These are phyloP conservation scores for Mystacides longicornis DNA, from an alignment of 2,888 invertebrate genomes.

Conservation along the genomic window DNA sequence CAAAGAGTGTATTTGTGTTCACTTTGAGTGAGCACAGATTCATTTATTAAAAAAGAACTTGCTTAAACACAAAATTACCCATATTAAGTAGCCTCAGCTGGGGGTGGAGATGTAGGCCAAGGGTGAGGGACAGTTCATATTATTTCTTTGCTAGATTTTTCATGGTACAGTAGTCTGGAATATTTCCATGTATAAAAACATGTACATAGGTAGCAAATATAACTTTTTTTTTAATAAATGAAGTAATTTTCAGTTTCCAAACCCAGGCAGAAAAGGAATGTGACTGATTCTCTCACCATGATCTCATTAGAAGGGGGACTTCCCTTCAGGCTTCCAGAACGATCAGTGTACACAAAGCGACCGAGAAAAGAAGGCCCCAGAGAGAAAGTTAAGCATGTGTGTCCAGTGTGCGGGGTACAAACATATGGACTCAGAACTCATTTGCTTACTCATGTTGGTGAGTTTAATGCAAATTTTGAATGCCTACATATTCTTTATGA, in stretches of 20 bases:
- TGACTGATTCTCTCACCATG: not conserved
- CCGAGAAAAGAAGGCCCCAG: not conserved
- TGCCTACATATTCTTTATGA: no score
- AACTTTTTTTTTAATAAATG: no score
- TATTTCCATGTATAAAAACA: no score
- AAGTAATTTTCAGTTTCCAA: not conserved
- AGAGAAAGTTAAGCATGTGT: conserved; percentile 41
- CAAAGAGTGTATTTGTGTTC: not conserved
- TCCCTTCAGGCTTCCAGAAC: not conserved
- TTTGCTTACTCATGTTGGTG: conserved; percentile 46
- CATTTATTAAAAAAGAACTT: no score
- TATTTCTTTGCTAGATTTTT: no score
- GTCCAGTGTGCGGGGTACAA: conserved; percentile 46
- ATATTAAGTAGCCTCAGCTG: no score
- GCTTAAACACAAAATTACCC: no score
- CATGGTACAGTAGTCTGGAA: no score
- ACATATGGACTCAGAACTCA: conserved; percentile 45
- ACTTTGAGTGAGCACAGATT: not conserved
- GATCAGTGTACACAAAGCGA: not conserved
- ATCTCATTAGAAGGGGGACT: not conserved
- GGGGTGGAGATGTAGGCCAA: no score
- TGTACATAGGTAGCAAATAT: no score
- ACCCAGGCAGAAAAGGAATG: not conserved
- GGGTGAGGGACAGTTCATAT: no score
- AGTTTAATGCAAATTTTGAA: no score